These are phyloP conservation scores for Apodemia duryi DNA, from an alignment of 2,888 invertebrate species.

Conservation along the genomic window DNA sequence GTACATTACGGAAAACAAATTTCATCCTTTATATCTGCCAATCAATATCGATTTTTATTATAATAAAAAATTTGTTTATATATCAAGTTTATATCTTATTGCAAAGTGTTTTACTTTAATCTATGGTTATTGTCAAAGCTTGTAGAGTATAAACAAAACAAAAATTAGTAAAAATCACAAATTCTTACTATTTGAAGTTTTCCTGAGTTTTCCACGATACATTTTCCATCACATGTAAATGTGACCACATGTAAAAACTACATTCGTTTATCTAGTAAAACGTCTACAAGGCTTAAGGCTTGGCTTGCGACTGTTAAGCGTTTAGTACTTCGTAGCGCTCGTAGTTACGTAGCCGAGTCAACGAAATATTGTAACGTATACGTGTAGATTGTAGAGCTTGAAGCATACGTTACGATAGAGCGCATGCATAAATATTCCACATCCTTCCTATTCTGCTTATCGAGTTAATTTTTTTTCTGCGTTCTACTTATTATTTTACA, in stretches of 20 bases:
- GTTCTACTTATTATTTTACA: too few species aligned
- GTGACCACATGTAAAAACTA: conserved; percentile 7
- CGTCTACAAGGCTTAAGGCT: background rate
- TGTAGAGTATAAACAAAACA: background rate
- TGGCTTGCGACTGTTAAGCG: background rate
- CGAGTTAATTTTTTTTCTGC: too few species aligned
- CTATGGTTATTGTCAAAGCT: too few species aligned
- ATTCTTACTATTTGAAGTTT: conserved; percentile 56
- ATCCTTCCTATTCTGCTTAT: too few species aligned
- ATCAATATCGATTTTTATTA: too few species aligned
- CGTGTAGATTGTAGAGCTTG: background rate
- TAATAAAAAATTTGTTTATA: too few species aligned
- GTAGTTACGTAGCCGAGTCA: conserved; percentile 7
- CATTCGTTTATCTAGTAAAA: background rate
- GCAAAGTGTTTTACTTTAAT: too few species aligned
- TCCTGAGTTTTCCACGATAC: conserved; percentile 56
- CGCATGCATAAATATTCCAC: background rate
- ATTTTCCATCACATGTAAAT: conserved; percentile 34
- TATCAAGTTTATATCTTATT: too few species aligned
- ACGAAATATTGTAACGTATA: conserved; percentile 2
- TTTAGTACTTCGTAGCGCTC: conserved; percentile 3
- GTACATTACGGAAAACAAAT: too few species aligned
- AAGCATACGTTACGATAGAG: background rate
- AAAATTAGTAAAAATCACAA: background rate
- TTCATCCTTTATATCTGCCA: too few species aligned